Conservation (phyloP, 2,113 vertebrate genomes). For the Amblyornis subalaris region DNA sequence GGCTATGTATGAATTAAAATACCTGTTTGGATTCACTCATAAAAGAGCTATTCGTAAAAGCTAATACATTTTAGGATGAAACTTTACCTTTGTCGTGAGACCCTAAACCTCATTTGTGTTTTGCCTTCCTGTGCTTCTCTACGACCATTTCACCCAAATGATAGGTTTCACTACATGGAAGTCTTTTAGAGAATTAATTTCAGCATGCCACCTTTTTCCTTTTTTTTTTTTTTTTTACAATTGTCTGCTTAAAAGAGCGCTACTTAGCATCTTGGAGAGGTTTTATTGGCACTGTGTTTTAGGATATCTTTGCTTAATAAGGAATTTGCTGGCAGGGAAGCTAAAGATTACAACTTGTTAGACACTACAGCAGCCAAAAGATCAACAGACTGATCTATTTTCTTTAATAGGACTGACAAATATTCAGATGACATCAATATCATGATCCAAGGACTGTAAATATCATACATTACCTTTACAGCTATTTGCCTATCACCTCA, state of each 20-base stretch:
- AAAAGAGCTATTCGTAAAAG: background rate
- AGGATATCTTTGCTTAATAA: background rate
- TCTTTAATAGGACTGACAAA: background rate
- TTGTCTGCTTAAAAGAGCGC: background rate
- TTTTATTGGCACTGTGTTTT: background rate
- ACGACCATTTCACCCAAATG: background rate
- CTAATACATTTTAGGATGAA: background rate
- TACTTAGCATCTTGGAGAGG: background rate
- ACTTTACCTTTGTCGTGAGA: background rate
- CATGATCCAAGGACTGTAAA: background rate
- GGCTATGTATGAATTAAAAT: background rate
- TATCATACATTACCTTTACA: background rate
- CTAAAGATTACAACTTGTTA: background rate
- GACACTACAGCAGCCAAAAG: background rate
- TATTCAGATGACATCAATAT: background rate
- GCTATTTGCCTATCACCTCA: background rate
- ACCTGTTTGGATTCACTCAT: background rate
- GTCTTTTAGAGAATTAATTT: background rate
- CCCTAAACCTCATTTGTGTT: background rate
- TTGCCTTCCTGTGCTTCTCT: background rate
- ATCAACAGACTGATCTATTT: background rate
- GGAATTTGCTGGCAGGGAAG: background rate
- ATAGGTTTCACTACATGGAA: background rate
- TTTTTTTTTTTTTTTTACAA: background rate
- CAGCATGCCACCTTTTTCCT: background rate